These are phyloP conservation scores for Hartigia nigra DNA, from an alignment of 2,888 invertebrate genomes.

Conservation along the genomic window DNA sequence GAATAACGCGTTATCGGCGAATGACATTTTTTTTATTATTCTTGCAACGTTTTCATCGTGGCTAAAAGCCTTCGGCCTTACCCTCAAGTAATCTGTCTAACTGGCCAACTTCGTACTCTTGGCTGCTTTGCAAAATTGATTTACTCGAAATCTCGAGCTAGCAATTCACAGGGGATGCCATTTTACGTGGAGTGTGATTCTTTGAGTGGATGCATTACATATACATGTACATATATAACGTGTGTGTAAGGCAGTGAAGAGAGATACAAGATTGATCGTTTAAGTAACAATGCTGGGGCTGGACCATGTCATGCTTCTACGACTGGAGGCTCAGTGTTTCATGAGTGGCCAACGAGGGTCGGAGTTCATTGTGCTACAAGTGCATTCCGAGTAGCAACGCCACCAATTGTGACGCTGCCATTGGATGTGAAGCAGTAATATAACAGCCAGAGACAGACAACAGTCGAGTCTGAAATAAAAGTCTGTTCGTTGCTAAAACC, in stretches of 20 bases:
- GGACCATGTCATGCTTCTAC: not conserved
- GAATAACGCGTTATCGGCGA: not conserved
- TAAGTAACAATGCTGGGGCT: not conserved
- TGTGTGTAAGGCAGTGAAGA: not conserved
- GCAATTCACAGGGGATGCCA: not conserved
- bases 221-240: not conserved
- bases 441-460: not conserved
- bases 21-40: too few species aligned
- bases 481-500: not conserved
- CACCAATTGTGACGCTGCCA: conserved; percentile 40
- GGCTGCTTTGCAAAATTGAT: not conserved
- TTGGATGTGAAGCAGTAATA: not conserved
- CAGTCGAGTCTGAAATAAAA: not conserved
- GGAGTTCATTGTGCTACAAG: conserved; percentile 63
- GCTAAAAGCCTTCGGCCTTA: not conserved
- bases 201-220: not conserved
- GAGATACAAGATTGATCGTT: not conserved
- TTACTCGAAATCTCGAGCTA: not conserved
- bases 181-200: not conserved
- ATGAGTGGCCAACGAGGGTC: conserved; percentile 43
- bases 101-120: not conserved
- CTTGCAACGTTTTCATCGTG: not conserved
- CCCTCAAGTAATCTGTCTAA: not conserved
- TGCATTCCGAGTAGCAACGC: conserved; percentile 53
- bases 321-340: not conserved